Conservation (phyloP, 35 echinoderm and acorn worm species). For the Ophiothrix spiculata region DNA sequence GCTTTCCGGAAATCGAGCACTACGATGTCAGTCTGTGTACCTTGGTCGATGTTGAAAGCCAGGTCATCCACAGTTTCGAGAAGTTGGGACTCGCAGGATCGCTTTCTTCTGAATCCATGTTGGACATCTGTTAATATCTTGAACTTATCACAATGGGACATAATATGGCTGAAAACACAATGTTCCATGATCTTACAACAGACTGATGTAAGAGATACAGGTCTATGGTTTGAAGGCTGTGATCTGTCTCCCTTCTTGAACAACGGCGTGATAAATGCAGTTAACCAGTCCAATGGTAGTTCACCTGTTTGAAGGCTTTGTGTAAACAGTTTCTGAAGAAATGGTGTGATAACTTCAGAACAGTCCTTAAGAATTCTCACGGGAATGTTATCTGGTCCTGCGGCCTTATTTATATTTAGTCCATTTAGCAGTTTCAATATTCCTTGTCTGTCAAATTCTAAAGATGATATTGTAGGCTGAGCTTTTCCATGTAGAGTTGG, state of each 20-base stretch:
- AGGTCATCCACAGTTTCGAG: slow-evolving; percentile 32
- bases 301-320: slow-evolving; percentile 17
- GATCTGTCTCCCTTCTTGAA: slow-evolving; percentile 24
- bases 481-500: background rate
- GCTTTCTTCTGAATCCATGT: slow-evolving; percentile 26
- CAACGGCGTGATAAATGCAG: slow-evolving; percentile 29
- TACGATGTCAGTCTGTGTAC: slow-evolving; percentile 25
- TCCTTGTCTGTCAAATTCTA: background rate
- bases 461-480: background rate
- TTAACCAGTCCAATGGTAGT: slow-evolving; percentile 31
- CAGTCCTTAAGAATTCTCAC: slow-evolving; percentile 9
- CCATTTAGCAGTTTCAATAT: background rate
- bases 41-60: slow-evolving; percentile 18
- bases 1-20: slow-evolving; percentile 51
- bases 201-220: slow-evolving; percentile 23
- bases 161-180: slow-evolving; percentile 2
- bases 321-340: slow-evolving; percentile 23
- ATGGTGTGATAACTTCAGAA: background rate
- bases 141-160: slow-evolving; percentile 21
- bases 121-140: slow-evolving; percentile 21
- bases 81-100: slow-evolving; percentile 48
- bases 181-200: slow-evolving; percentile 28
- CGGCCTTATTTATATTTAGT: slow-evolving; percentile 18
- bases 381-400: slow-evolving; percentile 29
- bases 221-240: background rate